These are phyloP conservation scores for Brachirus orientalis DNA, from an alignment of 2,113 vertebrate genomes.

Conservation along the genomic window DNA sequence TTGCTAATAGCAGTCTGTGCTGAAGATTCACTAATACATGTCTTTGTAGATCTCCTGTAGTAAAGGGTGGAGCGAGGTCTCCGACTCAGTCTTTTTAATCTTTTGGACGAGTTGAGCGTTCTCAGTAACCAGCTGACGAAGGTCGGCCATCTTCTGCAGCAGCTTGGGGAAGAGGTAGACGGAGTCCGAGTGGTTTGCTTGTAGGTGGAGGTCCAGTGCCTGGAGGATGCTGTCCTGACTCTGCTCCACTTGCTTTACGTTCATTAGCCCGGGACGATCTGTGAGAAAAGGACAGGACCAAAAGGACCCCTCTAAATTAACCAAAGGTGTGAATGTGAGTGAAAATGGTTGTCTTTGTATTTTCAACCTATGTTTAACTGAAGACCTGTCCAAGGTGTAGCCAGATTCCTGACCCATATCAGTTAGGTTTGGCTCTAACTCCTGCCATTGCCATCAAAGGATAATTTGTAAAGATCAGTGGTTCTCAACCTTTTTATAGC, in stretches of 20 bases:
- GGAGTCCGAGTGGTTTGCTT: constrained; percentile 92
- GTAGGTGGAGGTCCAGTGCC: constrained; percentile 93
- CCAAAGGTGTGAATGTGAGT: no score
- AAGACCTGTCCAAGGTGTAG: no score
- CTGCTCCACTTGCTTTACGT: constrained; percentile 95
- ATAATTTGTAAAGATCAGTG: no score
- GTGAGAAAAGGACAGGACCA: no score
- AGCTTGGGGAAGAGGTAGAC: constrained; percentile 98
- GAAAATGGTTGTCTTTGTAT: no score
- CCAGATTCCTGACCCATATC: no score
- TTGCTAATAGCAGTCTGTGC: constrained; percentile 66
- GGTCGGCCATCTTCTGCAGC: constrained; percentile 99
- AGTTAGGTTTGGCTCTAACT: no score
- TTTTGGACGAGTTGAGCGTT: constrained; percentile 96
- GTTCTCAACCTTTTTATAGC: no score
- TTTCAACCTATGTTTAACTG: no score
- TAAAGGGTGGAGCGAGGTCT: constrained; percentile 94
- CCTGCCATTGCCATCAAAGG: no score
- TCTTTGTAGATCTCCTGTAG: constrained; percentile 99
- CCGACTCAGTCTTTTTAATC: constrained; percentile 96
- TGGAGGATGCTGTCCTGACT: constrained; percentile 96
- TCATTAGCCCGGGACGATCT: constrained; percentile 98
- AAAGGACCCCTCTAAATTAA: no score
- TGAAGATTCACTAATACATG: constrained; percentile 88
- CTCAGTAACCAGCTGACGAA: constrained; percentile 96